Evolutionary conservation across 2,113 vertebrate genomes (phyloP).

Genomic region (Odontophorus gujanensis): DNA sequence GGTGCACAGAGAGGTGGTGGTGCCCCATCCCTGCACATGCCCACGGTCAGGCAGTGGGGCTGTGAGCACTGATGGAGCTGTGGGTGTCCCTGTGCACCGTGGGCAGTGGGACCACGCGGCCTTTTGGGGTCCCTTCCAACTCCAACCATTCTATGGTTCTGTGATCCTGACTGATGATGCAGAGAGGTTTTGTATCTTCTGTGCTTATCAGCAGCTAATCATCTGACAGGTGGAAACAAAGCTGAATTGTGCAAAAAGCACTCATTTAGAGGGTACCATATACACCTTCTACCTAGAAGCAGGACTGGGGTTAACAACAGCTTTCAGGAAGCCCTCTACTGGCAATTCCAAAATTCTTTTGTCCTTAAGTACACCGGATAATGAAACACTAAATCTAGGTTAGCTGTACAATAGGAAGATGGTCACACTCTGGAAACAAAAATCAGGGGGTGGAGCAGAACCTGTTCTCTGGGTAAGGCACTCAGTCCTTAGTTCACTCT

Average conservation of each 20-base stretch:
- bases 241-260: neutral
- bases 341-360: neutral
- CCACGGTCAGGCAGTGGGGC: no score
- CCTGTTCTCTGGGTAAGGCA: neutral
- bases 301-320: neutral
- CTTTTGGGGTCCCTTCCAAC: no score
- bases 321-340: neutral
- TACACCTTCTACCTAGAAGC: neutral
- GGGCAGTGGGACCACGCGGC: no score
- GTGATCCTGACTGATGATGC: rapidly evolving
- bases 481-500: neutral
- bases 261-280: no score
- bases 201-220: neutral
- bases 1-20: no score
- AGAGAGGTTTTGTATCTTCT: neutral
- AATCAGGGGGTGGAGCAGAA: neutral
- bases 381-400: neutral
- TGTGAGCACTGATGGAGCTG: no score
- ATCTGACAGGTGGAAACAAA: neutral
- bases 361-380: neutral
- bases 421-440: neutral
- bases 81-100: no score
- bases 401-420: neutral
- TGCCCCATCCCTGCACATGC: no score
- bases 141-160: no score